Base-by-base conservation (phyloP, 2,888 invertebrate species). In the Scaeva pyrastri region DNA sequence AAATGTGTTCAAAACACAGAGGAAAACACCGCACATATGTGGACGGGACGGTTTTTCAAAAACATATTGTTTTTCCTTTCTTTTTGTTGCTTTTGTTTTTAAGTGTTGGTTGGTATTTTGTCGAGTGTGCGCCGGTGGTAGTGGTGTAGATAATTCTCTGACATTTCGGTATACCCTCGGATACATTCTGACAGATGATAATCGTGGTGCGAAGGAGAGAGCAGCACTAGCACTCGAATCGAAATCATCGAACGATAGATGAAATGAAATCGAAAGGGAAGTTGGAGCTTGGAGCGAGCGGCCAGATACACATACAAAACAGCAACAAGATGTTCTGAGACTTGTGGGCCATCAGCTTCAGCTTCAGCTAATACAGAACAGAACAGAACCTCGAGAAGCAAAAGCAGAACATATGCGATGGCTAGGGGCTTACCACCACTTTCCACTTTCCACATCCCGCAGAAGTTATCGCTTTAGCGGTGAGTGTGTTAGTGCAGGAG, bases 261-360 rank as follows among this genome's bases (percentile, higher is more conserved):
- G 86, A 58, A 82, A 82, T 72, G 86, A 86, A 86, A 86, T 86
- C 86, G 86, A 86, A 86, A 86, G 86, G 86, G 71, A 82, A 23
- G 76, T 71, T 72, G 36, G 43, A 26, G 72, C 52, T n/a, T n/a
- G 31, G 31, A 76, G 76, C 60, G n/a, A 79, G 58, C 11, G 16
- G 31, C 68, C 31, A 21, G 50, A 78, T 26, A 72, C 23, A 31
- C 45, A 64, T 36, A 45, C 21, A n/a, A 45, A 74, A 50, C 66
- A 83, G 83, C 79, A 83, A 76, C 82, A 82, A 77, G 70, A 82
- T 77, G 85, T 71, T 62, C 43, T 8, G 58, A n/a, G 43, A 66
- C 60, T 81, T 60, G 76, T 74, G 71, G 81, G 77, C 19, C 31
- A 31, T 31, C 31, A 5, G 31, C 31, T 31, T 5, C 31, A 31